phyloP scores from a whole-genome alignment of 2,113 vertebrate species.

The Sceloporus tristichus region DNA sequence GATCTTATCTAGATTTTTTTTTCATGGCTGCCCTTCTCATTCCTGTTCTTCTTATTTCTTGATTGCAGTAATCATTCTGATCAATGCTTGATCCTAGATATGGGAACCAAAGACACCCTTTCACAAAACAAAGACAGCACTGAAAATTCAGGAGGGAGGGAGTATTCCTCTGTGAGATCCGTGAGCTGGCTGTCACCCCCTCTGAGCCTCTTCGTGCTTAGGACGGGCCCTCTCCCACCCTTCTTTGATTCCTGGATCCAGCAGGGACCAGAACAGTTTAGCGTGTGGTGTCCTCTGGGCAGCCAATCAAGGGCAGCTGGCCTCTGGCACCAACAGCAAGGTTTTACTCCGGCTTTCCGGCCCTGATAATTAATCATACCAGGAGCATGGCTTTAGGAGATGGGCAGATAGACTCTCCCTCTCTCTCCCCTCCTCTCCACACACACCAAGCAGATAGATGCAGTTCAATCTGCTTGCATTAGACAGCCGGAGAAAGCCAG shows the following conservation, averaged over 20 bases:
- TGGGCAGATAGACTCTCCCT: background rate
- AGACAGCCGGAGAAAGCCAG: background rate
- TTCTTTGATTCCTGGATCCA: background rate
- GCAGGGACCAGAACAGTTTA: constrained; percentile 3
- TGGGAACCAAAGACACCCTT: background rate
- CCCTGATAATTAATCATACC: constrained; percentile 30
- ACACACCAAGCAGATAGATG: constrained; percentile 7
- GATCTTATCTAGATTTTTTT: too few relatives aligned
- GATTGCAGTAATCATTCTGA: too few relatives aligned
- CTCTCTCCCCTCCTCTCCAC: background rate
- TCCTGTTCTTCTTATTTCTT: too few relatives aligned
- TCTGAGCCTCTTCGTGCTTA: background rate
- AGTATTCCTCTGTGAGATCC: too few relatives aligned
- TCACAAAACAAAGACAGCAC: background rate
- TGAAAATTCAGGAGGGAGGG: background rate
- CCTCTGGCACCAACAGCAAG: constrained; percentile 8
- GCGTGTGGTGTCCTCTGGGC: constrained; percentile 16
- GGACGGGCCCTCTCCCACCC: background rate
- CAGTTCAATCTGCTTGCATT: constrained; percentile 9
- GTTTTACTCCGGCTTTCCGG: constrained; percentile 16
- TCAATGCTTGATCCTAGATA: too few relatives aligned
- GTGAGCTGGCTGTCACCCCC: background rate
- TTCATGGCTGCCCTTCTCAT: too few relatives aligned
- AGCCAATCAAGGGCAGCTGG: constrained; percentile 25
- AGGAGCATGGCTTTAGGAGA: constrained; percentile 29